A percentile compares a stretch with the other conserved stretches of the same genome.
phyloP scores from a whole-genome alignment of 2,797 vertebrate species.

The Molossus molossus region DNA sequence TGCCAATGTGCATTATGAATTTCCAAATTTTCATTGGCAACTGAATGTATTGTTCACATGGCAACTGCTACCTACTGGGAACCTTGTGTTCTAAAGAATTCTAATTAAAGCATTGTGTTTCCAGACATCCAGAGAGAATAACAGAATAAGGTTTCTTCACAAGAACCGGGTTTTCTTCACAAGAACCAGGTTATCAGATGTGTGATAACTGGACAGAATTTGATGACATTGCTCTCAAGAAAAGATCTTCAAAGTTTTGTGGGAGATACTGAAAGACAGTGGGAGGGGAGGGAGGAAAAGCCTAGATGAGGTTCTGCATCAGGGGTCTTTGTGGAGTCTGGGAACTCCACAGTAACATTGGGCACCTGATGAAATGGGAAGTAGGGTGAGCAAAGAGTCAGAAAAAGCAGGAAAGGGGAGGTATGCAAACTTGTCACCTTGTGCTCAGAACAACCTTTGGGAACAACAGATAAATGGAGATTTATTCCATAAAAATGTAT shows the following conservation, averaged over 20 bases:
- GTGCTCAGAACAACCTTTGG: not conserved
- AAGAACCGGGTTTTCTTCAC: not conserved
- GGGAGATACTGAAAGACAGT: not conserved
- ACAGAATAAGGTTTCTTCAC: not conserved
- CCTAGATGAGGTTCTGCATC: rapidly evolving
- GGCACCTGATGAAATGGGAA: not conserved
- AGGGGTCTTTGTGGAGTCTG: not conserved
- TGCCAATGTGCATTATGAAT: not conserved
- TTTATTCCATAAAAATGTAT: not conserved
- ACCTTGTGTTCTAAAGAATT: not conserved
- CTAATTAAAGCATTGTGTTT: not conserved
- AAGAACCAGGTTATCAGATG: not conserved
- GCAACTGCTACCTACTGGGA: not conserved
- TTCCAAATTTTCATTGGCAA: conserved; percentile 20
- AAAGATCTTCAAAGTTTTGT: not conserved
- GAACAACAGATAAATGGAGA: not conserved
- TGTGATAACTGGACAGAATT: not conserved
- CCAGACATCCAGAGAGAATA: not conserved
- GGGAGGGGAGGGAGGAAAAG: not conserved
- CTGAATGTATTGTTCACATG: not conserved
- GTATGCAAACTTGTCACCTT: rapidly evolving
- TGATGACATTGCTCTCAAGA: not conserved
- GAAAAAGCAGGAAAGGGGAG: not conserved
- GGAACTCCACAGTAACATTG: too few species aligned
- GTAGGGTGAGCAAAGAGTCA: not conserved